Conservation (phyloP, 2,113 vertebrate genomes). For the Notechis scutatus region DNA sequence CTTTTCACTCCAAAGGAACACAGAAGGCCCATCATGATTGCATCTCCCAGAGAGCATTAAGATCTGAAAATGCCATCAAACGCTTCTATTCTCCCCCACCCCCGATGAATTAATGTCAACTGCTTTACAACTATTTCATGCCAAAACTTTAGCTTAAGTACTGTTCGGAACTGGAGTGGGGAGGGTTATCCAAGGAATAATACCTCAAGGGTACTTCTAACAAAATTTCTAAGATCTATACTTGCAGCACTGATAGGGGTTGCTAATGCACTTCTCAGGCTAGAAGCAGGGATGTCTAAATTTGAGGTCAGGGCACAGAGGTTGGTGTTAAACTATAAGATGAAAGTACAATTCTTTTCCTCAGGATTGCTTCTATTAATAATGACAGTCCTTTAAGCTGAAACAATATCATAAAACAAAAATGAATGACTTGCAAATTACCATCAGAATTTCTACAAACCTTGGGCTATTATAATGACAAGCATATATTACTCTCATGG, state of each 20-base stretch:
- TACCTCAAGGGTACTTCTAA: not conserved
- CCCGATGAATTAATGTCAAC: not conserved
- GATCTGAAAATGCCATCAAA: not conserved
- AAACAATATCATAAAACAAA: not conserved
- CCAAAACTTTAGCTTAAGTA: not conserved
- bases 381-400: not conserved
- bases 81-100: not conserved
- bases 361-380: not conserved
- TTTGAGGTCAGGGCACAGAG: not conserved
- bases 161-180: not conserved
- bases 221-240: not conserved
- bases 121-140: not conserved
- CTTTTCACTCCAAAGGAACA: not conserved
- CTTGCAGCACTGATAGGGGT: not conserved
- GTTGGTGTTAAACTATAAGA: not conserved
- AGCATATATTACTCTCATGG: not conserved
- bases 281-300: not conserved
- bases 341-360: not conserved
- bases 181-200: not conserved
- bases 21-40: not conserved
- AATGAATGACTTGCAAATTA: not conserved
- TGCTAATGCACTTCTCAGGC: not conserved
- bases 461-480: not conserved
- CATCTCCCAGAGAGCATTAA: not conserved
- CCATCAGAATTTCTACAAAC: not conserved